Evolutionary conservation across 2,113 vertebrate species (phyloP), one percentile per base, ranked within the genome.

Genomic region (Jacana jacana): DNA sequence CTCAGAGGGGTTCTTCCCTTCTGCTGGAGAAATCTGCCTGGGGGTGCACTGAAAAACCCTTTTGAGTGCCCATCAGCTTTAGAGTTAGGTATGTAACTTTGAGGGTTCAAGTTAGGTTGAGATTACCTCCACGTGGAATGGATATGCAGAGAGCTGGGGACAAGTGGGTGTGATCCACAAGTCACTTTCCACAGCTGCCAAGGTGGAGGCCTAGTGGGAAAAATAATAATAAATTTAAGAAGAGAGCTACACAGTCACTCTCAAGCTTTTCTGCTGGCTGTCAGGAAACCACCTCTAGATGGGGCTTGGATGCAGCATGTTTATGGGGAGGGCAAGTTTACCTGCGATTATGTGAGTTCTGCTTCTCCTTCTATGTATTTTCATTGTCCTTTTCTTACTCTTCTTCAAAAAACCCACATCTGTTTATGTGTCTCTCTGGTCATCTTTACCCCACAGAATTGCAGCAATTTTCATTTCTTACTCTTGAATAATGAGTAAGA

Each of bases 401-500:
- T 95, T 82, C 70, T 68, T 73, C 17, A 76, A 80, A 66, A 92
- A 80, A 2, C 2, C 3, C 44, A 90, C 68, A 94, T 78, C 49
- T 95, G 57, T 89, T 63, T 91, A 55, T 72, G 60, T 55, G 78
- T 86, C 77, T 86, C 79, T 87, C 69, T 65, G 86, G 76, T 90
- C 83, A 92, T 76, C 16, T 4, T 92, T 93, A 97, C 69, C 24
- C 57, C 84, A 96, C 44, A 93, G 79, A 94, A 93, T 20, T 75
- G 73, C 57, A 92, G 89, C 18, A 94, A 81, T 94, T 95, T 93
- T 94, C 70, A 89, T 86, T 84, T 97, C 82, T 93, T 95, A 55
- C 85, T 81, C 52, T 89, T 88, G 86, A 95, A 95, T 93, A 92
- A 79, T 79, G 16, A 97, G 73, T 97, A 95, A 96, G 91, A 96